Evolutionary conservation across 2,888 invertebrate species (phyloP), one percentile per base, ranked within the genome.

Genomic region (Chloromyia formosa): DNA sequence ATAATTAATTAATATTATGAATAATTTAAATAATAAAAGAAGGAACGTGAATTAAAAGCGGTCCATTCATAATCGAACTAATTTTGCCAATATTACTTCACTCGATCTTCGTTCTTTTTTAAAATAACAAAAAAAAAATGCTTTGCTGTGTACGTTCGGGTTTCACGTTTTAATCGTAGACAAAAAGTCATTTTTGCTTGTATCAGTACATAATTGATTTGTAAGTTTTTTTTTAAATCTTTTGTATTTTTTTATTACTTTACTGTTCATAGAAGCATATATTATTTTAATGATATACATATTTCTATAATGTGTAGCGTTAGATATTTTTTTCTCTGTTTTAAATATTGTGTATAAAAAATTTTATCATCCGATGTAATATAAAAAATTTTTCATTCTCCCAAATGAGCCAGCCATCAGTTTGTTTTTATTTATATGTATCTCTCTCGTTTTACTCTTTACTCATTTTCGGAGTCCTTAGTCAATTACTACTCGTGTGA

Each of bases 401-500:
- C 56, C 56, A 56, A 35, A 35, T 20, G 42, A 20, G 27, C 71
- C 71, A 71, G 18, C 56, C 53, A 53, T n/a, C 49, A 49, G 2
- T 12, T 49, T 35, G 27, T 35, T 35, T 35, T 35, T 35, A 35
- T 35, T n/a, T 2, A 35, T 16, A 10, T 53, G 3, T 53, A 2
- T n/a, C 10, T 68, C 20, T 68, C 35, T 23, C 23, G 22, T 68
- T 53, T 53, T 20, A 20, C 45, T 42, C 54, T 61, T 73, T 62
- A 18, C 9, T 61, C 18, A 20, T 12, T 64, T 75, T 7, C 10
- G 7, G 14, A 16, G 12, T 40, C 14, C 27, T 73, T 77, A 78
- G 53, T 78, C 78, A 40, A 78, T 75, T 23, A 77, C 74, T 79
- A 85, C 84, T 75, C 84, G 82, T 78, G 85, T 84, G 78, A 85